Conservation (phyloP, 2,888 invertebrate species). For the Apamea crenata region DNA sequence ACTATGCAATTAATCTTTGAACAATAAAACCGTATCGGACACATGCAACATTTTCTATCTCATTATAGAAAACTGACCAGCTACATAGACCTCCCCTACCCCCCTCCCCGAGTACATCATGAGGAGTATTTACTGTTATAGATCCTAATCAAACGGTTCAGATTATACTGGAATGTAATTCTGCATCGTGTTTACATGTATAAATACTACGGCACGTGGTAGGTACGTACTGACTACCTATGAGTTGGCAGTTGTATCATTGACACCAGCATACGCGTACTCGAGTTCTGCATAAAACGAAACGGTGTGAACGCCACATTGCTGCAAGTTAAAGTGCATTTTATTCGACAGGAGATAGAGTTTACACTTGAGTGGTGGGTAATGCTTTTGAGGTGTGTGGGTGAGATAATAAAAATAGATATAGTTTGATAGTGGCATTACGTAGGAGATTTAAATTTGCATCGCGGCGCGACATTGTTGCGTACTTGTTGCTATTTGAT, state of each 20-base stretch:
- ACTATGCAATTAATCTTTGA: conserved; percentile 68
- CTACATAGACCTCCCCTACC: conserved; percentile 57
- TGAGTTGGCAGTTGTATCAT: conserved; percentile 81
- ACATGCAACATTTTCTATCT: conserved; percentile 69
- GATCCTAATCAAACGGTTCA: conserved; percentile 66
- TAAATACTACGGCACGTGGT: conserved; percentile 80
- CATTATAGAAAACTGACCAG: conserved; percentile 58
- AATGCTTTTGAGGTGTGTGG: conserved; percentile 61
- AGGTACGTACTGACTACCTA: conserved; percentile 71
- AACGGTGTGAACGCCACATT: conserved; percentile 57
- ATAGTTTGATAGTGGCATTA: conserved; percentile 77
- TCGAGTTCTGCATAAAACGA: conserved; percentile 44
- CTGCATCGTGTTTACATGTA: conserved; percentile 67
- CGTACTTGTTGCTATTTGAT: conserved; percentile 75
- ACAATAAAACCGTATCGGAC: conserved; percentile 65
- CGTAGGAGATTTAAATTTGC: conserved; percentile 81
- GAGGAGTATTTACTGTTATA: conserved; percentile 29
- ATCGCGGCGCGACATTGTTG: conserved; percentile 79
- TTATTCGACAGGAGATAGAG: conserved; percentile 50
- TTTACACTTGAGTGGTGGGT: conserved; percentile 51
- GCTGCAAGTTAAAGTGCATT: conserved; percentile 56
- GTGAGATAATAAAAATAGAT: conserved; percentile 77
- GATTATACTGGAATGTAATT: conserved; percentile 69
- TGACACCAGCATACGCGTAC: conserved; percentile 70
- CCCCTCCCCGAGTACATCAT: conserved; percentile 20